Conservation (phyloP, 2,797 vertebrate genomes). For the Spinibarbus caldwelli region DNA sequence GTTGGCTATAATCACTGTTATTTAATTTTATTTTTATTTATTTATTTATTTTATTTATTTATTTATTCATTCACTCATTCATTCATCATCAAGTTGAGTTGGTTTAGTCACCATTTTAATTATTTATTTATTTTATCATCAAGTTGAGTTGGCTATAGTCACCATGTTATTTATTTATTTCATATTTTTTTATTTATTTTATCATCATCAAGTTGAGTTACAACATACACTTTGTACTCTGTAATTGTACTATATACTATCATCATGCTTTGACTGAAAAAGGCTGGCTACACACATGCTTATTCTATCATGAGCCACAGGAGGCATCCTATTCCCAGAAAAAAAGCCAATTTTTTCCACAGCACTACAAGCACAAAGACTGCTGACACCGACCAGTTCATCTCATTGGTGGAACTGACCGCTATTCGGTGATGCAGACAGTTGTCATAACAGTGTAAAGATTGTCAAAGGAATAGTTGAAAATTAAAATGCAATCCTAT, state of each 20-base stretch:
- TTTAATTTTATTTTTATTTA: not conserved
- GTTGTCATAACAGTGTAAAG: not conserved
- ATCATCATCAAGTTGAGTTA: not conserved
- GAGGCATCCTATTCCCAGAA: conserved; percentile 65
- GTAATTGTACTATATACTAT: not conserved
- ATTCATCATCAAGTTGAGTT: too few species aligned
- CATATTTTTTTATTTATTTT: not conserved
- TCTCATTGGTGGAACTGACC: conserved; percentile 2
- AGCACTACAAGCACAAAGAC: conserved; percentile 7
- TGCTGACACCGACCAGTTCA: not conserved
- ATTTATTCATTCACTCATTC: too few species aligned
- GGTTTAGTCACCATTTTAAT: not conserved
- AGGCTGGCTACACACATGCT: conserved; percentile 39
- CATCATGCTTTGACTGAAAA: conserved; percentile 16
- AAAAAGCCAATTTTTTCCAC: conserved; percentile 19
- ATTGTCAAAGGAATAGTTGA: not conserved
- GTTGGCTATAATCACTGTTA: too few species aligned
- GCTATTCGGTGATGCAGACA: not conserved
- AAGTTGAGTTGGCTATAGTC: too few species aligned
- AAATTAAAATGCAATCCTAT: not conserved
- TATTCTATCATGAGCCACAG: conserved; percentile 63
- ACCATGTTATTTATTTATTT: not conserved
- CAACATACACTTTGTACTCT: not conserved
- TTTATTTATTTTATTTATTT: too few species aligned
- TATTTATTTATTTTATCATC: too few species aligned